Percentiles rank a stretch among this genome's conserved stretches.
These are phyloP conservation scores for Pyrgus malvae DNA, from an alignment of 2,888 invertebrate species.

Conservation along the genomic window DNA sequence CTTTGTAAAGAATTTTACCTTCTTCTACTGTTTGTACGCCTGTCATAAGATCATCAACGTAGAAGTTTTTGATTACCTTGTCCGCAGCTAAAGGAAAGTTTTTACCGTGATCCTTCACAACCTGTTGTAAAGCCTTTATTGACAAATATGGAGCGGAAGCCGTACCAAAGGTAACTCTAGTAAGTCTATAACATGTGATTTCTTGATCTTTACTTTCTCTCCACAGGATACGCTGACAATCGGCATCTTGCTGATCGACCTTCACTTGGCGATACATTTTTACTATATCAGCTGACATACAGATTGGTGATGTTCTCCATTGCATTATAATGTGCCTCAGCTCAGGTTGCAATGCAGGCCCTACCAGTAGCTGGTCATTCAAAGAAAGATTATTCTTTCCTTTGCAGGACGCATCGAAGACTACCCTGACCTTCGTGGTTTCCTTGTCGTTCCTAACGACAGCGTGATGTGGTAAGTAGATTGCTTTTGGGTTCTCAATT, in stretches of 20 bases:
- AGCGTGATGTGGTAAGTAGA: neutral
- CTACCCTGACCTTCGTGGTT: neutral
- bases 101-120: constrained; percentile 27
- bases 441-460: neutral
- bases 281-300: constrained; percentile 34
- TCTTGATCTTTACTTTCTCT: constrained; percentile 16
- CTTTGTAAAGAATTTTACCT: constrained; percentile 28
- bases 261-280: constrained; percentile 41
- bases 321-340: constrained; percentile 37
- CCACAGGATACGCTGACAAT: constrained; percentile 33
- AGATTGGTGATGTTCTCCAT: constrained; percentile 32
- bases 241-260: constrained; percentile 23
- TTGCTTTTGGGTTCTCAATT: neutral
- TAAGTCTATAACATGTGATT: constrained; percentile 19
- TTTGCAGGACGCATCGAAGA: constrained; percentile 25
- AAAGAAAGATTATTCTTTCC: constrained; percentile 31
- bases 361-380: constrained; percentile 36
- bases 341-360: constrained; percentile 38
- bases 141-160: constrained; percentile 31
- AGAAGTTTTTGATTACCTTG: constrained; percentile 23
- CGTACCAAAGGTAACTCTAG: constrained; percentile 32
- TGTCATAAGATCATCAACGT: constrained; percentile 37
- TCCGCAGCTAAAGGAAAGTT: constrained; percentile 27
- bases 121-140: constrained; percentile 30
- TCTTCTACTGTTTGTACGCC: constrained; percentile 34